A percentile compares a stretch with the other conserved stretches of the same genome.
Evolutionary conservation across 1,140 invertebrate species (phyloP).

Genomic region (Bombus waltoni): DNA sequence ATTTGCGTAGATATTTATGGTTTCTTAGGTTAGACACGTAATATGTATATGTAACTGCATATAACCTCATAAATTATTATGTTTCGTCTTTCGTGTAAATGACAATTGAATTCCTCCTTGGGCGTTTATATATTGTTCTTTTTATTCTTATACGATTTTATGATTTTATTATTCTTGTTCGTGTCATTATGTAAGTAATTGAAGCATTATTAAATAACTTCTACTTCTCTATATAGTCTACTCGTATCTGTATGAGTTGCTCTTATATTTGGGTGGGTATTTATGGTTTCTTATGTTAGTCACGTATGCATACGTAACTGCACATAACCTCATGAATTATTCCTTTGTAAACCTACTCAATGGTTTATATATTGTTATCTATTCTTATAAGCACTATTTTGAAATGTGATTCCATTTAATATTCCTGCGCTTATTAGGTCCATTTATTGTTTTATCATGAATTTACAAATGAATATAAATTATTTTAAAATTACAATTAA

Average conservation of each 20-base stretch:
- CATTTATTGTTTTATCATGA: not conserved
- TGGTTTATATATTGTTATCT: not conserved
- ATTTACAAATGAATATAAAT: not conserved
- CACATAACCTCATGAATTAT: not conserved
- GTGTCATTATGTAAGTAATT: not conserved
- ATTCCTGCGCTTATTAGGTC: not conserved
- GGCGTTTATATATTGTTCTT: too few relatives aligned
- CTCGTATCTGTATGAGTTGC: too few relatives aligned
- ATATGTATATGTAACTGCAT: not conserved
- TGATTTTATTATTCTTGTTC: not conserved
- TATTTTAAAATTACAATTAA: not conserved
- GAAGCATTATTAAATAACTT: not conserved
- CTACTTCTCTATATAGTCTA: too few relatives aligned
- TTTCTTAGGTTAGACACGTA: not conserved
- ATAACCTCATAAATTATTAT: slow-evolving; percentile 8
- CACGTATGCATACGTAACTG: too few relatives aligned
- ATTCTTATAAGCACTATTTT: not conserved
- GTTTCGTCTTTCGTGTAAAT: too few relatives aligned
- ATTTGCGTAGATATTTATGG: not conserved
- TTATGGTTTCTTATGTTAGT: too few relatives aligned
- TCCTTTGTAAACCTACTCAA: not conserved
- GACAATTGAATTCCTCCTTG: not conserved
- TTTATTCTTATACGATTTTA: too few relatives aligned
- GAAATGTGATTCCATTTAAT: not conserved
- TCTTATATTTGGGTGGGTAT: too few relatives aligned